Evolutionary conservation across 2,888 invertebrate species (phyloP).

Genomic region (Cantharis rustica): DNA sequence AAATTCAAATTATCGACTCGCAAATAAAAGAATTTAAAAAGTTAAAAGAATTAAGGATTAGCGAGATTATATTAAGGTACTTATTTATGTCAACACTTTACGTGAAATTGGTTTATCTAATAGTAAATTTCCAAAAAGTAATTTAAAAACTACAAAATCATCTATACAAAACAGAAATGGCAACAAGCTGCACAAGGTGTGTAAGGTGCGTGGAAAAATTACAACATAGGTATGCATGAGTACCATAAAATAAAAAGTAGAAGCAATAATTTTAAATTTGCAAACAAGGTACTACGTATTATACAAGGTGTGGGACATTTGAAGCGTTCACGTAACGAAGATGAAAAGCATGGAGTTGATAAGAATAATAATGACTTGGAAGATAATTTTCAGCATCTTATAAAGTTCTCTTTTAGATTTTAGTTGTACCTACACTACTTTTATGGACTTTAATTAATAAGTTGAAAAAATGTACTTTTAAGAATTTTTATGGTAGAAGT

Average conservation of each 20-base stretch:
- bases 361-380: not conserved
- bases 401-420: not conserved
- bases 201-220: constrained; percentile 14
- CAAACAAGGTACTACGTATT: constrained; percentile 20
- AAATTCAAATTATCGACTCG: too few species aligned
- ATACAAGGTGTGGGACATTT: constrained; percentile 22
- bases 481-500: not conserved
- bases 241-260: constrained; percentile 15
- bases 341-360: not conserved
- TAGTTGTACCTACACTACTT: not conserved
- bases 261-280: constrained; percentile 18
- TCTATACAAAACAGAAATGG: constrained; percentile 7
- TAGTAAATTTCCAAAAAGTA: not conserved
- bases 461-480: not conserved
- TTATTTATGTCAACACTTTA: not conserved
- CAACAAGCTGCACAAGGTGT: constrained; percentile 13
- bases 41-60: not conserved
- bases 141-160: not conserved
- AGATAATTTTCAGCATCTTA: not conserved
- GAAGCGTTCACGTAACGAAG: constrained; percentile 3
- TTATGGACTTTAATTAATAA: not conserved
- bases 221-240: constrained; percentile 13
- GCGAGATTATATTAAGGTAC: not conserved
- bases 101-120: not conserved
- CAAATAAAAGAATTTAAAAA: too few species aligned